These are phyloP conservation scores for Cyclophora albipunctata DNA, from an alignment of 2,888 invertebrate genomes.

Conservation along the genomic window DNA sequence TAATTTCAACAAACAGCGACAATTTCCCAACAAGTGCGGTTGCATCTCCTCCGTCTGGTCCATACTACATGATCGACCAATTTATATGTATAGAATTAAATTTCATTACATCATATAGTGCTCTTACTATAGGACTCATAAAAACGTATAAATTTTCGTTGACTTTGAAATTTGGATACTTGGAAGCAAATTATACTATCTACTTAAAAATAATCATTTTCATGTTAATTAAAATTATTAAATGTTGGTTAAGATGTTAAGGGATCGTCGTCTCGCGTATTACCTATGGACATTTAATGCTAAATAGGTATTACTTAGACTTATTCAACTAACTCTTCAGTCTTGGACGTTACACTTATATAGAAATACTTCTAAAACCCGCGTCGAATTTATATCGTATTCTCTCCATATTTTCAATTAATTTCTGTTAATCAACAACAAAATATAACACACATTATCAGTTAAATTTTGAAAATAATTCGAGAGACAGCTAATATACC, in stretches of 20 bases:
- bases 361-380: slow-evolving; percentile 70
- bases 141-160: slow-evolving; percentile 72
- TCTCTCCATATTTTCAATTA: slow-evolving; percentile 31
- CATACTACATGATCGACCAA: slow-evolving; percentile 7
- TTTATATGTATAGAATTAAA: slow-evolving; percentile 10
- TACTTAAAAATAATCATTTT: slow-evolving; percentile 33
- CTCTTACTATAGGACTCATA: slow-evolving; percentile 44
- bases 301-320: slow-evolving; percentile 71
- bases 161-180: slow-evolving; percentile 58
- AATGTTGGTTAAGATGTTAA: slow-evolving; percentile 27
- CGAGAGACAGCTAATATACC: slow-evolving; percentile 18
- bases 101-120: slow-evolving; percentile 29
- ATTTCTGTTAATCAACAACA: slow-evolving; percentile 11
- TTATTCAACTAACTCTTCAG: slow-evolving; percentile 73
- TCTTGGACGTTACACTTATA: slow-evolving; percentile 75
- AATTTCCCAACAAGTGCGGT: slow-evolving; percentile 27
- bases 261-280: slow-evolving; percentile 46
- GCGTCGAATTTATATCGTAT: slow-evolving; percentile 58
- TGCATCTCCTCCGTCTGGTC: slow-evolving; percentile 18
- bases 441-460: slow-evolving; percentile 33
- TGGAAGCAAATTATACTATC: slow-evolving; percentile 56
- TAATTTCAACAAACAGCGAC: slow-evolving; percentile 21
- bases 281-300: slow-evolving; percentile 71
- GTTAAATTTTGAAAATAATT: slow-evolving; percentile 3
- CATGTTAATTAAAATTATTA: slow-evolving; percentile 22